These are phyloP conservation scores for Scaptomyza tumidula DNA, from an alignment of 2,888 invertebrate genomes.

Conservation along the genomic window DNA sequence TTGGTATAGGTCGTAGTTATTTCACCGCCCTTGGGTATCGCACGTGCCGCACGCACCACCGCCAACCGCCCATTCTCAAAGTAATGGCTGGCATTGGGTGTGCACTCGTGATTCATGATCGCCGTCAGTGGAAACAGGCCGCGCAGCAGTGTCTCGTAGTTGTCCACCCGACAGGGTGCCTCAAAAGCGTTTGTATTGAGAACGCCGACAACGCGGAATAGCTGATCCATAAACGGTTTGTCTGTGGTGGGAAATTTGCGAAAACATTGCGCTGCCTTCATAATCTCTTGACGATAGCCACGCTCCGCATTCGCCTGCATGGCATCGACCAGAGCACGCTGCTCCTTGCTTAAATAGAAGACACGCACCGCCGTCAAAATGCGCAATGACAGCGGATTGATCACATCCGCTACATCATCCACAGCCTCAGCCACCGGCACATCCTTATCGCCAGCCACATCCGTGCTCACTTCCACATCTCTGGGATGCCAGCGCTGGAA, in stretches of 20 bases:
- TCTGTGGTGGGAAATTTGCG: constrained; percentile 83
- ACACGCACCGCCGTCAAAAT: constrained; percentile 83
- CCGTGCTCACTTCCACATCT: constrained; percentile 67
- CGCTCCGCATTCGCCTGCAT: constrained; percentile 83
- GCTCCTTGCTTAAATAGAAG: constrained; percentile 78
- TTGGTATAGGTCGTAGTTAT: constrained; percentile 90
- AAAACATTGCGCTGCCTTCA: constrained; percentile 82
- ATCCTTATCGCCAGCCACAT: not conserved
- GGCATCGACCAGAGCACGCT: constrained; percentile 80
- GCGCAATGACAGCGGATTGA: constrained; percentile 80
- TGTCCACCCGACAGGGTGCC: constrained; percentile 78
- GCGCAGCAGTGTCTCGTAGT: constrained; percentile 85
- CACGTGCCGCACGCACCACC: constrained; percentile 86
- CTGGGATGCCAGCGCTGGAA: constrained; percentile 87
- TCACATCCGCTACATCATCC: constrained; percentile 37
- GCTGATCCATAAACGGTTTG: constrained; percentile 77
- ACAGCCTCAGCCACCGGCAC: not conserved
- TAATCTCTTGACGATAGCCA: constrained; percentile 82
- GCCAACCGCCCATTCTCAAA: constrained; percentile 87
- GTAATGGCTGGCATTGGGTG: constrained; percentile 89
- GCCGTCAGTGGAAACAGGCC: constrained; percentile 89
- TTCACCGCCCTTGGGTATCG: constrained; percentile 88
- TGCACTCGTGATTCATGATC: constrained; percentile 90
- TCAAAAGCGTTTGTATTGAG: constrained; percentile 85
- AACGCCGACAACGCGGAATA: constrained; percentile 82